Base-by-base conservation (phyloP, 1,140 invertebrate species). In the Solenopsis fugax region DNA sequence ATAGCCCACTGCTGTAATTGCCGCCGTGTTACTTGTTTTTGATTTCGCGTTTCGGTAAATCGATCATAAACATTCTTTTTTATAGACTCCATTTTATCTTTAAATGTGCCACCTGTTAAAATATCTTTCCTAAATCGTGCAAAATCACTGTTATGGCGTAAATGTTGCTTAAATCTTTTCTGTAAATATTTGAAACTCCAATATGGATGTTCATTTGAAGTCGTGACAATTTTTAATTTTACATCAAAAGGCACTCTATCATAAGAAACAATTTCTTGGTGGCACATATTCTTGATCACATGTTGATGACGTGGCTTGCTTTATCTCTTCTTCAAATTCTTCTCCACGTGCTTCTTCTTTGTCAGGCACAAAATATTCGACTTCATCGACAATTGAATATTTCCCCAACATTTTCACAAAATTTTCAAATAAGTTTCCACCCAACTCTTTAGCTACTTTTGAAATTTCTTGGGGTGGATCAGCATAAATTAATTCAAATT, bases 131-230 rank as follows among this genome's bases (percentile, higher is more conserved):
- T n/a, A n/a, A n/a, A n/a, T n/a, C n/a, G n/a, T n/a, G n/a, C n/a
- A n/a, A n/a, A n/a, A 34, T 54, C 48, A n/a, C 16, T 54, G 0
- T 34, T 54, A 72, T 37, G 3, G 0, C 4, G 24, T n/a, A 75
- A 75, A 41, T 75, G 12, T 6, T 21, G 18, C 41, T 75, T 75
- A 58, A 56, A 58, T 37, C 52, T 9, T 12, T 41, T 0, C 41
- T 75, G 34, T 21, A 75, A 75, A 41, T n/a, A 2, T 13, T 75
- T 75, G 21, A 56, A 75, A 41, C 52, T 75, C 52, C 52, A 75
- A 0, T 75, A 12, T 5, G 72, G 52, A 58, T 75, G 34, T 56
- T 75, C 12, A 21, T 56, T 73, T 34, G 50, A 29, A 37, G 50
- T 73, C 71, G 56, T n/a, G n/a, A n/a, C n/a, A n/a, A n/a, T n/a